Percentiles rank a stretch among this genome's conserved stretches.
Conservation (phyloP, 1,140 invertebrate species). For the Drosophila grimshawi region DNA sequence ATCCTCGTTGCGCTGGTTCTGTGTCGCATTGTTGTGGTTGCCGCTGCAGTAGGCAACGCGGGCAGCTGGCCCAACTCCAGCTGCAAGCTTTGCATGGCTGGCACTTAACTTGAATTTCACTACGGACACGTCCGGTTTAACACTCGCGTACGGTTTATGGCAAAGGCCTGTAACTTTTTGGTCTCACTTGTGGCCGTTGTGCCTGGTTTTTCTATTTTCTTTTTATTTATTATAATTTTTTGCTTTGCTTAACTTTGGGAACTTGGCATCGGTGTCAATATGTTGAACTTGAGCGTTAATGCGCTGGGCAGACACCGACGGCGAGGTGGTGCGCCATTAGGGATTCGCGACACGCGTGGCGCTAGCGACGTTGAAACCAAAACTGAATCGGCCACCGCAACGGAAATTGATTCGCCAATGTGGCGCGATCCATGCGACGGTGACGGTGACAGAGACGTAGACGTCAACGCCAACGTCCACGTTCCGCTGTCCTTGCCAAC, state of each 20-base stretch:
- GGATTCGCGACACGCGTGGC: conserved; percentile 78
- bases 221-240: conserved; percentile 2
- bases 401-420: conserved; percentile 82
- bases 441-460: conserved; percentile 32
- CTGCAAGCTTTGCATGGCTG: conserved; percentile 43
- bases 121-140: conserved; percentile 13
- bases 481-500: conserved; percentile 72
- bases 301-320: conserved; percentile 42
- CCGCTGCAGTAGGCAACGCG: conserved; percentile 26
- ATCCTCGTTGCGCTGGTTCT: conserved; percentile 67
- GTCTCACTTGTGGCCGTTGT: conserved; percentile 24
- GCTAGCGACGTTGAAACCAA: conserved; percentile 77
- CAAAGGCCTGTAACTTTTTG: conserved; percentile 17
- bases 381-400: conserved; percentile 81
- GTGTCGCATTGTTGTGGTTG: conserved; percentile 44
- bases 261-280: conserved; percentile 13
- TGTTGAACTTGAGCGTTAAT: conserved; percentile 46
- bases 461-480: conserved; percentile 51
- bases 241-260: neutral
- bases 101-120: conserved; percentile 21
- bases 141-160: conserved; percentile 9
- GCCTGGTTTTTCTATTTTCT: conserved; percentile 8
- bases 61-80: conserved; percentile 50
- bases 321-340: conserved; percentile 64
- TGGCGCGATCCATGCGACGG: conserved; percentile 53